phyloP scores from a whole-genome alignment of 2,797 vertebrate species.

The Paedocypris micromegethes region DNA sequence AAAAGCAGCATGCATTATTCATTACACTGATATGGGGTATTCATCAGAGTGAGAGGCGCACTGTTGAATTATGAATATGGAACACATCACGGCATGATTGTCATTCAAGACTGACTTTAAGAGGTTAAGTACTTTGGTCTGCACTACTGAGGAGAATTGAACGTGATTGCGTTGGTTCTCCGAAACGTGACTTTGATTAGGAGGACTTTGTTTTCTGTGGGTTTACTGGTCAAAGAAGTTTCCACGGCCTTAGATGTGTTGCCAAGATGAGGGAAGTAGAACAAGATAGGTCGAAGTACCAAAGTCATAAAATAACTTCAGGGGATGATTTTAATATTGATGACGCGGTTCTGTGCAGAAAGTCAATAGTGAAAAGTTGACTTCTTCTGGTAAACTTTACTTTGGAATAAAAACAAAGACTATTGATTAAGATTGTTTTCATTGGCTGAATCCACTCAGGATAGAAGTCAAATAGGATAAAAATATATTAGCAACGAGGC shows the following conservation, averaged over 20 bases:
- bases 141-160: constrained; percentile 6
- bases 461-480: too few species aligned
- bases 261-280: neutral
- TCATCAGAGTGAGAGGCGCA: constrained; percentile 36
- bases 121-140: constrained; percentile 25
- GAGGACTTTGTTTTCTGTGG: neutral
- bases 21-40: constrained; percentile 33
- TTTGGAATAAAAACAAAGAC: constrained; percentile 2
- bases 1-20: constrained; percentile 34
- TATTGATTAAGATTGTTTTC: neutral
- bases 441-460: too few species aligned
- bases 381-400: constrained; percentile 13
- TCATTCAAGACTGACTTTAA: constrained; percentile 32
- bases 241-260: neutral
- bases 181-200: constrained; percentile 14
- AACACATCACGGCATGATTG: constrained; percentile 27
- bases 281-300: constrained; percentile 2
- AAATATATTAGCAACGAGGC: too few species aligned
- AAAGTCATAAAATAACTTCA: constrained; percentile 8
- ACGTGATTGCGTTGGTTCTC: constrained; percentile 5
- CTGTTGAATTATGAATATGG: constrained; percentile 48
- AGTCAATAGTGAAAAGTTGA: constrained; percentile 1
- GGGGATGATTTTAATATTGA: constrained; percentile 6
- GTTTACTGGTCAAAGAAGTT: constrained; percentile 8
- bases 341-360: neutral